Evolutionary conservation across 2,888 invertebrate species (phyloP).

Genomic region (Dorcus hopei): DNA sequence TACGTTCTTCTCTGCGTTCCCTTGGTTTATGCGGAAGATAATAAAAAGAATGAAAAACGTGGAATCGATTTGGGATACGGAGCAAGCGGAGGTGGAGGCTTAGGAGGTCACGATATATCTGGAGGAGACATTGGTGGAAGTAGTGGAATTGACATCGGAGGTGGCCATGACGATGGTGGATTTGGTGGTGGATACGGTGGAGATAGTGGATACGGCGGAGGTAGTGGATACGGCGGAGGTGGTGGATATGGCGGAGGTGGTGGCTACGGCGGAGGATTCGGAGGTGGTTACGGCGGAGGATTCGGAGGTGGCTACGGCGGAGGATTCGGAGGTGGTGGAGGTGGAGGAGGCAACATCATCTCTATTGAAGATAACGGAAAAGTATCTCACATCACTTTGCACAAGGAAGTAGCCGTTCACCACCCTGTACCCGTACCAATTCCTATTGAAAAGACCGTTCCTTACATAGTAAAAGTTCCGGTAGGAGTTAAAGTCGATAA

Average conservation of each 20-base stretch:
- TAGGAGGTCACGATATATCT: not conserved
- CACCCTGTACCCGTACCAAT: constrained; percentile 10
- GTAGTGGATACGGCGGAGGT: not conserved
- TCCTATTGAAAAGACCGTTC: constrained; percentile 13
- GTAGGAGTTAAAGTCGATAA: constrained; percentile 12
- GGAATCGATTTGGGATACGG: constrained; percentile 8
- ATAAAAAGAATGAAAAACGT: not conserved
- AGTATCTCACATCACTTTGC: constrained; percentile 15
- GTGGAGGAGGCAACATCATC: constrained; percentile 12
- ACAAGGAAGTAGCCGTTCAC: constrained; percentile 13
- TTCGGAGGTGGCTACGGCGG: constrained; percentile 1
- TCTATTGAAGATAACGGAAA: constrained; percentile 14
- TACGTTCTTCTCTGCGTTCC: not conserved
- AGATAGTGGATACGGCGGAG: not conserved
- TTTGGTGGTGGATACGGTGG: constrained; percentile 3
- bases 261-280: constrained; percentile 4
- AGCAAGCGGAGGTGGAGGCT: constrained; percentile 6
- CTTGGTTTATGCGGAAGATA: not conserved
- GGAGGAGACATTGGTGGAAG: constrained; percentile 1
- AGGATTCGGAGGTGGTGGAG: constrained; percentile 6
- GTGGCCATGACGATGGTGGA: constrained; percentile 4
- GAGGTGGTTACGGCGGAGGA: constrained; percentile 1
- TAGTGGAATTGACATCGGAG: not conserved
- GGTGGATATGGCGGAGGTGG: constrained; percentile 12
- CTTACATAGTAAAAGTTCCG: constrained; percentile 12